Conservation (phyloP, 64 coral and sea anemone species). For the Montipora capricornis region DNA sequence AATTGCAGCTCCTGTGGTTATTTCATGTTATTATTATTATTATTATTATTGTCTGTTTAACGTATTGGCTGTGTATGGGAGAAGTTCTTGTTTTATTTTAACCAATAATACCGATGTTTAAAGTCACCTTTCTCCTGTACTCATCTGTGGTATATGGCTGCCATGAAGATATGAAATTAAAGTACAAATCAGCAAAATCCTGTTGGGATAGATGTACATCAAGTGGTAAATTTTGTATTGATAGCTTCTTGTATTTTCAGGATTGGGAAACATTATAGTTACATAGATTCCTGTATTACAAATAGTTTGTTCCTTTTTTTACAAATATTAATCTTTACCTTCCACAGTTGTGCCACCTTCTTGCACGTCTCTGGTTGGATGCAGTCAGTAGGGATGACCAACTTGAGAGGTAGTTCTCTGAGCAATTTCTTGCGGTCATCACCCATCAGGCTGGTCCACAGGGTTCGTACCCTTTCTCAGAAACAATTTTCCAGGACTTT, state of each 20-base stretch:
- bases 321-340: conserved; percentile 3
- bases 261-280: background rate
- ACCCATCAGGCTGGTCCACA: conserved; percentile 51
- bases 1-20: background rate
- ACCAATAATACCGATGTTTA: background rate
- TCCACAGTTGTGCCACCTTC: conserved; percentile 17
- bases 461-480: no score
- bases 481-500: no score
- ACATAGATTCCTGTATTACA: background rate
- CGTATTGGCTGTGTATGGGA: background rate
- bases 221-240: background rate
- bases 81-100: background rate
- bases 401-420: conserved; percentile 14
- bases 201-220: background rate
- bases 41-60: background rate
- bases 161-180: conserved; percentile 15
- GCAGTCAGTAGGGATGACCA: background rate
- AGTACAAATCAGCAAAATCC: conserved; percentile 24
- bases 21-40: no score
- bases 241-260: background rate
- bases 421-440: conserved; percentile 39
- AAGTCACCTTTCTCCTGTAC: background rate
- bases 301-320: background rate
- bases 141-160: conserved; percentile 16
- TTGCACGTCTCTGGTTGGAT: background rate